Base-by-base conservation (phyloP, 2,888 invertebrate genomes). In the Caenorhabditis sp. region DNA sequence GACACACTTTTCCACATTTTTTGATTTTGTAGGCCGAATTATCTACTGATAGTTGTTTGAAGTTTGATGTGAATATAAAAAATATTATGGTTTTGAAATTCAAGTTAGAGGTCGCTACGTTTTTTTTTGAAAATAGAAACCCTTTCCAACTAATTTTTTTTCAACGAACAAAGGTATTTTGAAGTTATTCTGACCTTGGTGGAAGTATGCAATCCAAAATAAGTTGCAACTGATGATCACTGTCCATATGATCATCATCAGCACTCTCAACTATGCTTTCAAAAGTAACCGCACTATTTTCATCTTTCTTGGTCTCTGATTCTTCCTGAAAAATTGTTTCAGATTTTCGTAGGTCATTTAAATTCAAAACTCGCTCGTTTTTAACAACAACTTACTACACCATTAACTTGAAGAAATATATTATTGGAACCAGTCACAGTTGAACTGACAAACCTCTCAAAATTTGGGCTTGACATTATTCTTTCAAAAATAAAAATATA, bases 191-290 rank as follows among this genome's bases (percentile, higher is more conserved):
- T 21, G 24, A 72, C 72, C 82, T 75, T 1, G 84, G 84, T 3
- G 84, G 83, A 23, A 85, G 62, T 58, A 85, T 81, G 65, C 83
- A 83, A 69, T 85, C 83, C 70, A 85, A 76, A 58, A 85, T 84
- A 31, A 68, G 77, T 63, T 83, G 82, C 12, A 85, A 72, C 54
- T 86, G 85, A 27, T 81, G 82, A 37, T 84, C 85, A n/a, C 78
- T 78, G 17, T 85, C 81, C 27, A 83, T 31, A 27, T 69, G 66
- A 53, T 69, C 73, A 31, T 70, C 59, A 62, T 71, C 64, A 12
- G 64, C 26, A 62, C 73, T 73, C 31, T 74, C 69, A 24, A 74
- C 53, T 37, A 74, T 69, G 61, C 62, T 69, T 37, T 66, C 73
- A 23, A 74, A 74, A 31, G 73, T 68, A 12, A 73, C 53, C 19